Evolutionary conservation across 1,140 invertebrate species (phyloP), one percentile per base, ranked within the genome.

Genomic region (Nebria ingens): DNA sequence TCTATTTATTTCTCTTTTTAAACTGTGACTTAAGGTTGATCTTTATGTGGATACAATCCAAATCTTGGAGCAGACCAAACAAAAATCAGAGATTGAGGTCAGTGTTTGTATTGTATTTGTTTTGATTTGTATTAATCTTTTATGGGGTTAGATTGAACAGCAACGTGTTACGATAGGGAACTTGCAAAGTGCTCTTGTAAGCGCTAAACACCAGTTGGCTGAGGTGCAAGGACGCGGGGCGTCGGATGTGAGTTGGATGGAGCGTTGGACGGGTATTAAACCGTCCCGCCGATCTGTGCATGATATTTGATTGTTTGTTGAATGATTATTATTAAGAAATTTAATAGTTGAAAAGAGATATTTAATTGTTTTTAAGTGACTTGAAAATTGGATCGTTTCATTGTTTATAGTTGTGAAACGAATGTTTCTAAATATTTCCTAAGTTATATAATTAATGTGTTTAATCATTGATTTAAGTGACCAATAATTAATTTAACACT

Each of bases 211-310:
- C n/a, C 60, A 67, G 50, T 50, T 68, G 19, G 63, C 68, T 19
- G 64, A 62, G 25, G 40, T 64, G 25, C 56, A 62, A 53, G 57
- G 60, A 13, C 67, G 64, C 56, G 57, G 29, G 25, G 50, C 60
- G n/a, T 57, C 62, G 50, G 65, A 67, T 56, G 68, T 69, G 63
- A 68, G 68, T 29, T 67, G 67, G 66, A 59, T 63, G 53, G 19
- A 62, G 53, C 60, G 66, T 52, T 69, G 65, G 63, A 64, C 67
- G 12, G 21, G 21, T 12, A 17, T 19, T 59, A 64, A n/a, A 63
- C 21, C 49, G 54, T 21, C 54, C 56, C 9, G 52, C 17, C 52
- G 42, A 55, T 58, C 63, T 45, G 62, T 66, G 66, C 66, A 69
- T 67, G 65, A 67, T 34, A 34, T 34, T 34, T 34, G 25, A n/a